Evolutionary conservation across 1,140 invertebrate genomes (phyloP).

Genomic region (Dendrolimus kikuchii): DNA sequence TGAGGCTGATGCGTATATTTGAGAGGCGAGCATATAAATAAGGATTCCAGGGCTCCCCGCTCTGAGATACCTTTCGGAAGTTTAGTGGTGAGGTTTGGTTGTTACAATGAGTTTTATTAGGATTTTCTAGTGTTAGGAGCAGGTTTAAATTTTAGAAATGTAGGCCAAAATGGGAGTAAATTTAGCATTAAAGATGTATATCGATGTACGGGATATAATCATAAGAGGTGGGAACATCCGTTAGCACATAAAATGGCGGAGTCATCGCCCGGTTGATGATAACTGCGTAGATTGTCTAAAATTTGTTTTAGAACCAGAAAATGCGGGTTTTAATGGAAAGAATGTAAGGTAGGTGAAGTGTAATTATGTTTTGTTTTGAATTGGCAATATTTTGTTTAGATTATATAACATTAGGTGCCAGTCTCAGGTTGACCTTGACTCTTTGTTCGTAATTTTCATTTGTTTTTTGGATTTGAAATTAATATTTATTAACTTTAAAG

Average conservation of each 20-base stretch:
- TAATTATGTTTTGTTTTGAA: constrained; percentile 10
- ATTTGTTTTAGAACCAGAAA: constrained; percentile 8
- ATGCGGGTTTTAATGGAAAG: constrained; percentile 21
- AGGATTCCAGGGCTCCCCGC: constrained; percentile 3
- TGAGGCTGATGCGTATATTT: constrained; percentile 9
- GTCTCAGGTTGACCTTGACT: too few relatives aligned
- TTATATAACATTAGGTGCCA: too few relatives aligned
- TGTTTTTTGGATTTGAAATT: too few relatives aligned
- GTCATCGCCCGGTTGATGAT: constrained; percentile 44
- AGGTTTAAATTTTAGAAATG: constrained; percentile 13
- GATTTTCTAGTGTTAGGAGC: constrained; percentile 12
- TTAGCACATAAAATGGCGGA: constrained; percentile 40
- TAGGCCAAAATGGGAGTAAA: constrained; percentile 12
- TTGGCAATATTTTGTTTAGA: too few relatives aligned
- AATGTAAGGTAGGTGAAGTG: constrained; percentile 42
- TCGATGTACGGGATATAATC: constrained; percentile 7
- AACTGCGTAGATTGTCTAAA: constrained; percentile 19
- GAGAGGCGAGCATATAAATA: constrained; percentile 27
- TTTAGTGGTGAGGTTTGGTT: constrained; percentile 31
- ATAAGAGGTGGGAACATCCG: constrained; percentile 13
- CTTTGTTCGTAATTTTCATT: too few relatives aligned
- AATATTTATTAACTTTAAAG: too few relatives aligned
- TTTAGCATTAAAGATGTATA: constrained; percentile 14
- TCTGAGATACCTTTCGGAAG: constrained; percentile 31
- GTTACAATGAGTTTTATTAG: constrained; percentile 26